phyloP scores from a whole-genome alignment of 2,888 invertebrate species.

The Rhamphomyia laevipes region DNA sequence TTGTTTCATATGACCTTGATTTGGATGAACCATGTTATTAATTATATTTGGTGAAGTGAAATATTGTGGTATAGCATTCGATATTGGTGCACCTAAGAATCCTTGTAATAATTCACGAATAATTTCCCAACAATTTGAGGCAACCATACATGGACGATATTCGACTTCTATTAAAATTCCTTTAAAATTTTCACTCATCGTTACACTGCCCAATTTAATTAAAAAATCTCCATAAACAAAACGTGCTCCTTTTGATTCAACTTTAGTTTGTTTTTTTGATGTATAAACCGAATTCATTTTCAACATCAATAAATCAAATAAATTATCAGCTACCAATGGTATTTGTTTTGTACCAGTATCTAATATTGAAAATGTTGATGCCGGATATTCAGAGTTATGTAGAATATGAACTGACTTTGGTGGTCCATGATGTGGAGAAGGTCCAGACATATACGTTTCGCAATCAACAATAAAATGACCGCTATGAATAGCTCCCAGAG shows the following conservation, averaged over 20 bases:
- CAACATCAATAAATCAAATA: constrained; percentile 83
- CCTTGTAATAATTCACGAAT: constrained; percentile 86
- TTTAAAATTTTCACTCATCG: constrained; percentile 86
- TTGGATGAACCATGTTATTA: constrained; percentile 29
- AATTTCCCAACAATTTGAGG: constrained; percentile 81
- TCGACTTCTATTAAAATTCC: constrained; percentile 89
- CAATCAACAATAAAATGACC: constrained; percentile 92
- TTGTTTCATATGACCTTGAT: constrained; percentile 44
- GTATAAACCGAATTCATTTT: constrained; percentile 81
- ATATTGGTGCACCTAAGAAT: constrained; percentile 65
- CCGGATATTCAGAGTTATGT: constrained; percentile 92
- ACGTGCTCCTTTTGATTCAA: constrained; percentile 79
- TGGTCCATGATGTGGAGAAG: constrained; percentile 49
- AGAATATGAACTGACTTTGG: constrained; percentile 82
- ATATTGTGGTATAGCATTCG: constrained; percentile 59
- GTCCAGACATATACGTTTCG: constrained; percentile 78
- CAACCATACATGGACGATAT: constrained; percentile 81
- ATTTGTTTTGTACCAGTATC: constrained; percentile 79
- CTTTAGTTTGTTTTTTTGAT: constrained; percentile 76
- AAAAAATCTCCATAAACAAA: constrained; percentile 87
- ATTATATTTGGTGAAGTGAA: constrained; percentile 31
- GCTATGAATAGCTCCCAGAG: constrained; percentile 74
- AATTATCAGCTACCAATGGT: constrained; percentile 77
- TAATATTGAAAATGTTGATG: constrained; percentile 82
- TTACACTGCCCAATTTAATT: constrained; percentile 85